Evolutionary conservation across 2,888 invertebrate genomes (phyloP), one percentile per base, ranked within the genome.

Genomic region (Spilarctia lutea): DNA sequence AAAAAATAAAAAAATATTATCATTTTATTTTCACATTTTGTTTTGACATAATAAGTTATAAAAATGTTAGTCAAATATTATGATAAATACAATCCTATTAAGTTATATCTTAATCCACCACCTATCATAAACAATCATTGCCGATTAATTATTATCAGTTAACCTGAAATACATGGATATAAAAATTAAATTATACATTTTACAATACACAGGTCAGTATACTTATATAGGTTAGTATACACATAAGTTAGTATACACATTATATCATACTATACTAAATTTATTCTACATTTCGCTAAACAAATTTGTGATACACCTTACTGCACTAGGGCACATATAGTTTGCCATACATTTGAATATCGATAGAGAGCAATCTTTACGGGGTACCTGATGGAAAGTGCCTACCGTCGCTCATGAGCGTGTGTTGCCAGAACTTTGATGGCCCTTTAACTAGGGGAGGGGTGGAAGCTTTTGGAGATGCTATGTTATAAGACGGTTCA

Each of bases 91-190:
- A 56, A 35, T 33, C 7, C 20, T 27, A 56, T n/a, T 35, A 52
- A 24, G 52, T 52, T 24, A 63, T 6, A 63, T 63, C 52, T 69
- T 39, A 69, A 1, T 35, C 16, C 35, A 70, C 10, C 35, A 69
- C 35, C 68, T 68, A 45, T 70, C 39, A 39, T 60, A 39, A 35
- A 39, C n/a, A 39, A 20, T 70, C 60, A 70, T 70, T 60, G 69
- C 56, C 48, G 27, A 70, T 60, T 39, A 27, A 8, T 70, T 20
- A 48, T 33, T 48, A 35, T 39, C 27, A 60, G 33, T 39, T 20
- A 70, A 60, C 56, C 27, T 10, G n/a, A 27, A 18, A 24, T 56
- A 56, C 56, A 60, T 56, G 27, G 18, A 39, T 56, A 27, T 39
- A 70, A 39, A 39, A 39, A 30, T 18, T 63, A 56, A 27, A 1